These are phyloP conservation scores for Globodera rostochiensis DNA, from an alignment of 1,140 invertebrate species.

Conservation along the genomic window DNA sequence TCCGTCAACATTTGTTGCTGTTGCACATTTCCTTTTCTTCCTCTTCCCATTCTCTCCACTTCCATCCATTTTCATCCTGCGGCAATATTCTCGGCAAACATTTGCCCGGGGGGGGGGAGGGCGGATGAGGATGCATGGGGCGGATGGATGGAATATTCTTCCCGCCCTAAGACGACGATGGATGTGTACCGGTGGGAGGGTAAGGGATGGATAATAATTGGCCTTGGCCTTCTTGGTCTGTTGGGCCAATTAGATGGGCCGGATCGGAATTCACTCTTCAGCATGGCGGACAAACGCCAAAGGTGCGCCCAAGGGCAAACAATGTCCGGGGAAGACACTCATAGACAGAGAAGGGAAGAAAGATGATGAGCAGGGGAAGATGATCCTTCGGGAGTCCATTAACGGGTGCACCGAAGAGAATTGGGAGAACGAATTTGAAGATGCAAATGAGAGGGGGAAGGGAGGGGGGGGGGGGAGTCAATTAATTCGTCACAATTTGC, in stretches of 20 bases:
- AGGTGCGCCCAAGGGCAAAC: conserved; percentile 14
- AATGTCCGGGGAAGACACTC: background rate
- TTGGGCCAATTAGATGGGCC: conserved; percentile 29
- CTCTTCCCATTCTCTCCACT: conserved; percentile 2
- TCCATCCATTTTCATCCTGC: background rate
- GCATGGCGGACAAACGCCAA: background rate
- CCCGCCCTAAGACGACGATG: background rate
- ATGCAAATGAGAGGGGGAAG: background rate
- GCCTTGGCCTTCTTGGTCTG: conserved; percentile 5
- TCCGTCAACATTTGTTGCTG: too few species aligned
- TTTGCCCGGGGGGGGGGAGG: conserved; percentile 1
- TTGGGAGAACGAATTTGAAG: background rate
- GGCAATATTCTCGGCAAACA: conserved; percentile 19
- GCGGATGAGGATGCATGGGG: background rate
- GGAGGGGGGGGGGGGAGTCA: background rate
- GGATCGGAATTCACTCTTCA: conserved; percentile 12
- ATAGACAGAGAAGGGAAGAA: too few species aligned
- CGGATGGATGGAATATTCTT: background rate
- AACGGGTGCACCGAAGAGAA: background rate
- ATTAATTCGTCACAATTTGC: conserved; percentile 13
- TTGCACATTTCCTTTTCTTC: background rate
- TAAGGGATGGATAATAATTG: conserved; percentile 18
- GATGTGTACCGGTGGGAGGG: background rate
- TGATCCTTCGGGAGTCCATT: conserved; percentile 16
- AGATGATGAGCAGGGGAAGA: background rate